These are phyloP conservation scores for Saiga tatarica DNA, from an alignment of 2,113 vertebrate genomes.

Conservation along the genomic window DNA sequence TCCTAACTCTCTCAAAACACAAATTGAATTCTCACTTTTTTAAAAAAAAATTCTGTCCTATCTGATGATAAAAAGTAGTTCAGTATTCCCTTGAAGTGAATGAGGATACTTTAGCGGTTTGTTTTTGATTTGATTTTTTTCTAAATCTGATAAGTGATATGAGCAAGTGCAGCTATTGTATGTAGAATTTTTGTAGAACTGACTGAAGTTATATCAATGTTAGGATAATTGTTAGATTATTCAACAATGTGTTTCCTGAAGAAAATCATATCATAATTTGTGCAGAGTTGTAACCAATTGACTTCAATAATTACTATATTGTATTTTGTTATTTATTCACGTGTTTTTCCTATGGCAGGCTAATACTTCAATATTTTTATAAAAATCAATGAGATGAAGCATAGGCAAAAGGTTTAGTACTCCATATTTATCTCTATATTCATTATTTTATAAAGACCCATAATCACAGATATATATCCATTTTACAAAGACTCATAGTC, in stretches of 20 bases:
- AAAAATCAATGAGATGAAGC: background rate
- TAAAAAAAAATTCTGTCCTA: background rate
- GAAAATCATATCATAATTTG: background rate
- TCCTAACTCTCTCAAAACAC: background rate
- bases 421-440: background rate
- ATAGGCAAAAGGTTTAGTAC: background rate
- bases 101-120: rapidly evolving
- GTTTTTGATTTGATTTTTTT: background rate
- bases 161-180: background rate
- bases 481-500: background rate
- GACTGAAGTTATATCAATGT: background rate
- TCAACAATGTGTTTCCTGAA: background rate
- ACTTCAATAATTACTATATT: background rate
- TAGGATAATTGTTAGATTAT: background rate
- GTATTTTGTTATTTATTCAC: background rate
- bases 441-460: background rate
- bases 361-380: background rate
- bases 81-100: background rate
- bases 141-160: background rate
- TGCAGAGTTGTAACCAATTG: background rate
- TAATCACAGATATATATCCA: background rate
- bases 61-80: background rate
- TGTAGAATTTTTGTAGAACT: background rate
- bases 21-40: background rate
- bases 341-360: background rate